These are phyloP conservation scores for Silvanus unidentatus DNA, from an alignment of 2,888 invertebrate species.

Conservation along the genomic window DNA sequence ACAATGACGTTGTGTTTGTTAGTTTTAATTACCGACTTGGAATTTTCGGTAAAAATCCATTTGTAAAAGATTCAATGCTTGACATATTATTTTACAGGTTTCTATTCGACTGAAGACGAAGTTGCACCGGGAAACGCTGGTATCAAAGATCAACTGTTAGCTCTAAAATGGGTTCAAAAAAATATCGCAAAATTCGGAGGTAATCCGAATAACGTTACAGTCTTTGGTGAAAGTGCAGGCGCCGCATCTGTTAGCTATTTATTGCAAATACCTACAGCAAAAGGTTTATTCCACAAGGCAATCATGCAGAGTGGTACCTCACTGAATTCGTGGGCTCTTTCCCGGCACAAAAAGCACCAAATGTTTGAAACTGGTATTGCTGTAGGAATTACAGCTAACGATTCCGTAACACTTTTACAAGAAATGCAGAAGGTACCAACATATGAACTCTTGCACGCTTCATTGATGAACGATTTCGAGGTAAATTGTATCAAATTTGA, in stretches of 20 bases:
- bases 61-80: not conserved
- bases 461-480: not conserved
- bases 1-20: constrained; percentile 23
- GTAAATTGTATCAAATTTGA: too few species aligned
- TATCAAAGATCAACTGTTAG: constrained; percentile 2
- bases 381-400: constrained; percentile 23
- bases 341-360: constrained; percentile 22
- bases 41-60: constrained; percentile 21
- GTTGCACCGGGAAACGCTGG: not conserved
- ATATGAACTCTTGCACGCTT: not conserved
- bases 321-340: constrained; percentile 28
- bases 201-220: not conserved
- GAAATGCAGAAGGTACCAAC: constrained; percentile 11
- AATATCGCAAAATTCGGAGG: constrained; percentile 4
- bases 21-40: constrained; percentile 27
- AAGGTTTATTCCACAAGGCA: constrained; percentile 25
- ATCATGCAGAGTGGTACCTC: constrained; percentile 32
- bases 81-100: not conserved
- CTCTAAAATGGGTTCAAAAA: constrained; percentile 2
- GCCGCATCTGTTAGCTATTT: not conserved
- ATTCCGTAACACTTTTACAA: constrained; percentile 21
- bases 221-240: constrained; percentile 5
- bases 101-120: not conserved
- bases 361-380: constrained; percentile 24
- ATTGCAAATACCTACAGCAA: not conserved